These are phyloP conservation scores for Micropoecilia bifurca DNA, from an alignment of 2,797 vertebrate species.

Conservation along the genomic window DNA sequence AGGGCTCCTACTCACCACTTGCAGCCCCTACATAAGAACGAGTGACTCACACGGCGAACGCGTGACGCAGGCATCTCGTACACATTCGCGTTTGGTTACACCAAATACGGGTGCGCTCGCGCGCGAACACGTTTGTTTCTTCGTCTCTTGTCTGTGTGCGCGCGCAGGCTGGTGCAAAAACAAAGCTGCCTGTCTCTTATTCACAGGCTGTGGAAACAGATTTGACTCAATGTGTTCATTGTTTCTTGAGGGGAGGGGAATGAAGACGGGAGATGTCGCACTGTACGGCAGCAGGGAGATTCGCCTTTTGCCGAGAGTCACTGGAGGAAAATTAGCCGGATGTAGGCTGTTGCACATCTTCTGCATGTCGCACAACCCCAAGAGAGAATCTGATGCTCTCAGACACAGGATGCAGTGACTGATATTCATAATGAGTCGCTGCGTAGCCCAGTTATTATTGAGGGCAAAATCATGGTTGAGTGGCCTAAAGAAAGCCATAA, in stretches of 20 bases:
- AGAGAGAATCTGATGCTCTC: conserved; percentile 12
- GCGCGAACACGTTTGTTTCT: conserved; percentile 46
- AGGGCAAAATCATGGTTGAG: neutral
- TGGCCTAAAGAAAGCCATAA: neutral
- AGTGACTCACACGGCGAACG: conserved; percentile 76
- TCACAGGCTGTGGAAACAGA: conserved; percentile 70
- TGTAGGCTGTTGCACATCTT: conserved; percentile 37
- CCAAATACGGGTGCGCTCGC: conserved; percentile 27
- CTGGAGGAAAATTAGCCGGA: conserved; percentile 46
- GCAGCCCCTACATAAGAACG: conserved; percentile 53
- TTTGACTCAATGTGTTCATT: conserved; percentile 74
- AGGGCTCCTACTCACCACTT: conserved; percentile 66
- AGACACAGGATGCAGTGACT: conserved; percentile 5
- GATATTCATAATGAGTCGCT: neutral
- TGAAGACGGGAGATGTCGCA: conserved; percentile 55
- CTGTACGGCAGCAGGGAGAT: conserved; percentile 46
- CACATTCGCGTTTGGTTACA: conserved; percentile 46
- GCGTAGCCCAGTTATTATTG: conserved; percentile 12
- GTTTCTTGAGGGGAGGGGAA: conserved; percentile 63
- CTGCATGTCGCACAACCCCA: conserved; percentile 41
- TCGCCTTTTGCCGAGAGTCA: conserved; percentile 41
- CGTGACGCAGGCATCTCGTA: conserved; percentile 69
- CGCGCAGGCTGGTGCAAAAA: conserved; percentile 46
- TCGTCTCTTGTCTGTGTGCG: conserved; percentile 27
- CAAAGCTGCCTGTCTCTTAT: conserved; percentile 73